A percentile compares a stretch with the other conserved stretches of the same genome.
phyloP scores from a whole-genome alignment of 2,113 vertebrate species.

The Phylloscopus trochiloides region DNA sequence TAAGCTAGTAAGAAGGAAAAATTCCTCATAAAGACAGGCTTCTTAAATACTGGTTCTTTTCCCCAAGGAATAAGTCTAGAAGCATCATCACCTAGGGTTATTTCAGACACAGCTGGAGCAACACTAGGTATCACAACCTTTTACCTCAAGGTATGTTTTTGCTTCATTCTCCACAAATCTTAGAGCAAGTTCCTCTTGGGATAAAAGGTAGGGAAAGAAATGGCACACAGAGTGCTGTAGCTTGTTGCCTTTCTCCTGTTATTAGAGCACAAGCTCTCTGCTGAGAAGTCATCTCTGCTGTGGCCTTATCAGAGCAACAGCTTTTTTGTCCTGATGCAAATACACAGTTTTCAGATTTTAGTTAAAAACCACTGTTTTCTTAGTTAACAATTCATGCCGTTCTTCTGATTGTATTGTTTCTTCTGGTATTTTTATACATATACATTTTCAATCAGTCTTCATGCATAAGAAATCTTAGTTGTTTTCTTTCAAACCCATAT shows the following conservation, averaged over 20 bases:
- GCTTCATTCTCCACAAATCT: background rate
- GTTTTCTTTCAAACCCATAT: background rate
- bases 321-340: background rate
- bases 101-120: background rate
- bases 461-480: background rate
- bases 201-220: background rate
- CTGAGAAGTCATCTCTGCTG: background rate
- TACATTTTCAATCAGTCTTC: background rate
- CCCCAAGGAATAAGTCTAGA: background rate
- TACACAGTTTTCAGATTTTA: background rate
- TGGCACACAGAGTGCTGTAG: background rate
- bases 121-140: background rate
- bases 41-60: background rate
- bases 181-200: background rate
- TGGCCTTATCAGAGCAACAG: background rate
- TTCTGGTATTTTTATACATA: background rate
- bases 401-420: background rate
- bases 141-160: background rate
- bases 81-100: background rate
- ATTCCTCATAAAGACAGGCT: background rate
- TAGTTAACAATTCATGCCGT: background rate
- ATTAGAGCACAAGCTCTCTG: background rate
- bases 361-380: background rate
- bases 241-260: background rate
- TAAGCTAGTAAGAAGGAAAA: background rate